A percentile compares a stretch with the other conserved stretches of the same genome.
These are phyloP conservation scores for Lucifuga dentata DNA, from an alignment of 2,113 vertebrate genomes.

Conservation along the genomic window DNA sequence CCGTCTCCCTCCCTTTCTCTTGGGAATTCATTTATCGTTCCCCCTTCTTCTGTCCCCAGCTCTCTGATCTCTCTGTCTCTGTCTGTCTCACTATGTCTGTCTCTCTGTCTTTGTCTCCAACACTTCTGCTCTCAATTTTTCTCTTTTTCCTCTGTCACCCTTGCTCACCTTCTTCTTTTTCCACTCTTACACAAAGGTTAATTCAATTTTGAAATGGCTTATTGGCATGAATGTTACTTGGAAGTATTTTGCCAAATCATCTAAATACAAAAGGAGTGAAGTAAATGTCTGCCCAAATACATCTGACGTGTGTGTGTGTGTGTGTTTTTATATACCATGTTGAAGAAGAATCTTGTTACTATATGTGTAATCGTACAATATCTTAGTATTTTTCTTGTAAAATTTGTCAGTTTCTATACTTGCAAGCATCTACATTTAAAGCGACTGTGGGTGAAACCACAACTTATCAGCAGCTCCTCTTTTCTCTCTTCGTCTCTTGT, in stretches of 20 bases:
- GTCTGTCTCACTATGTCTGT: slow-evolving; percentile 55
- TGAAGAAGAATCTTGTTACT: too few species aligned
- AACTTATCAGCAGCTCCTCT: background rate
- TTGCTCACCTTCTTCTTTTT: background rate
- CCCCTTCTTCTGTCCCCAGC: slow-evolving; percentile 64
- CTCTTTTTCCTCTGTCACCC: background rate
- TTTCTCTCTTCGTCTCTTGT: background rate
- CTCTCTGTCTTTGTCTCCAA: slow-evolving; percentile 69
- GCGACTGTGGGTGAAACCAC: too few species aligned
- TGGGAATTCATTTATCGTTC: slow-evolving; percentile 75
- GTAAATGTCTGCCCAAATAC: background rate
- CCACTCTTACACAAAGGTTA: slow-evolving; percentile 20
- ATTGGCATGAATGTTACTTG: slow-evolving; percentile 20
- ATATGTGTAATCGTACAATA: too few species aligned
- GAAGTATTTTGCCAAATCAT: slow-evolving; percentile 22
- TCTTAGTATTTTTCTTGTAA: too few species aligned
- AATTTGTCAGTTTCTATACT: too few species aligned
- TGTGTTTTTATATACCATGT: too few species aligned
- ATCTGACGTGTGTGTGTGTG: background rate
- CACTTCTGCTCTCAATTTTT: slow-evolving; percentile 35
- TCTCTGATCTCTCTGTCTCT: slow-evolving; percentile 71
- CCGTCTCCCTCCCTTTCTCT: slow-evolving; percentile 72
- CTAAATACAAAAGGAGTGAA: slow-evolving; percentile 25
- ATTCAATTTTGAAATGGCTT: slow-evolving; percentile 35
- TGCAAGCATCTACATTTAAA: too few species aligned